These are phyloP conservation scores for Geotrypetes seraphini DNA, from an alignment of 2,797 vertebrate species.

Conservation along the genomic window DNA sequence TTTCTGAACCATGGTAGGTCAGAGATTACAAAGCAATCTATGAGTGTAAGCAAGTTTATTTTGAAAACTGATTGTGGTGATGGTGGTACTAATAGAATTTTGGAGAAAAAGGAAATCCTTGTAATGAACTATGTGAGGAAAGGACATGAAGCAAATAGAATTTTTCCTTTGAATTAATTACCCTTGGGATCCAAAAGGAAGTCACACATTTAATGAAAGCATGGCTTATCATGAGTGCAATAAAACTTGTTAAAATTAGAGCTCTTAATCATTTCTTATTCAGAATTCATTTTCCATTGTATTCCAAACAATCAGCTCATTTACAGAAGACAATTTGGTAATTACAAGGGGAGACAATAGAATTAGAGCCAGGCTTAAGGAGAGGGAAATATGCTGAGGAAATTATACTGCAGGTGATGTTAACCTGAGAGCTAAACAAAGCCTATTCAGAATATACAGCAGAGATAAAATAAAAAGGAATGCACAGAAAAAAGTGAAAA, in stretches of 20 bases:
- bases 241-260: neutral
- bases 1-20: too few species aligned
- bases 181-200: neutral
- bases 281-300: neutral
- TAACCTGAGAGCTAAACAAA: neutral
- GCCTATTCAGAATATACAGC: neutral
- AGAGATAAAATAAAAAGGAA: too few species aligned
- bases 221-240: conserved; percentile 1
- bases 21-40: neutral
- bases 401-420: neutral
- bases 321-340: neutral
- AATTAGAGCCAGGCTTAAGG: neutral
- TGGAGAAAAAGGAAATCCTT: rapidly evolving
- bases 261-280: neutral
- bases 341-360: neutral
- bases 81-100: neutral
- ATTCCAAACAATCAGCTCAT: conserved; percentile 6
- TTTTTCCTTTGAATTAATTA: neutral
- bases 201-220: conserved; percentile 8
- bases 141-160: neutral
- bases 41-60: neutral
- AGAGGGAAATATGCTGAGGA: neutral
- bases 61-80: neutral
- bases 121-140: neutral
- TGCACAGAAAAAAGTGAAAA: too few species aligned